Evolutionary conservation across 2,888 invertebrate species (phyloP).

Genomic region (Dolichomitus sp.): DNA sequence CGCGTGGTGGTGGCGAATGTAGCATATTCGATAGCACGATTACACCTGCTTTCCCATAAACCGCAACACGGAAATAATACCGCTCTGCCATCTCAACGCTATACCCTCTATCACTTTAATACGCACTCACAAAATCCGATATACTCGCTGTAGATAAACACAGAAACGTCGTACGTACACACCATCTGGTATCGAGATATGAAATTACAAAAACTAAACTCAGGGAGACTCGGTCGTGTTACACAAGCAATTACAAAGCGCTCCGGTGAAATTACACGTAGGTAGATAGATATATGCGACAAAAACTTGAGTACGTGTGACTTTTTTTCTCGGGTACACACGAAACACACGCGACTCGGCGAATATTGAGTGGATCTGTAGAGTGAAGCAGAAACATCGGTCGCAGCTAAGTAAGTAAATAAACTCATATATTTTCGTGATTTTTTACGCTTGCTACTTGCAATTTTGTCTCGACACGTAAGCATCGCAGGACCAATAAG

Average conservation of each 20-base stretch:
- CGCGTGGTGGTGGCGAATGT: not conserved
- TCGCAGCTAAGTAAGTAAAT: conserved; percentile 22
- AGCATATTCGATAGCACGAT: not conserved
- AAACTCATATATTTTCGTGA: not conserved
- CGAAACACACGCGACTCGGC: conserved; percentile 30
- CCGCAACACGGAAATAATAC: not conserved
- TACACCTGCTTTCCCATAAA: not conserved
- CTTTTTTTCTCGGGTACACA: conserved; percentile 50
- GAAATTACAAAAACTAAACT: conserved; percentile 3
- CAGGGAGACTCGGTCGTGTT: not conserved
- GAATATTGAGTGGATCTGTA: conserved; percentile 28
- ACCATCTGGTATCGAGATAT: conserved; percentile 27
- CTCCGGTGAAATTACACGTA: conserved; percentile 56
- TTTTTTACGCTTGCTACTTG: not conserved
- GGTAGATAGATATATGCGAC: conserved; percentile 36
- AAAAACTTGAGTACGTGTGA: conserved; percentile 64
- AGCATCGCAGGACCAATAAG: conserved; percentile 34
- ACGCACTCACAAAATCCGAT: not conserved
- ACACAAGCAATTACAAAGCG: conserved; percentile 49
- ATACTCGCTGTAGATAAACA: conserved; percentile 17
- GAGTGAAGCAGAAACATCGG: conserved; percentile 7
- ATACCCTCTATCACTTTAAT: not conserved
- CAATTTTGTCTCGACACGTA: conserved; percentile 19
- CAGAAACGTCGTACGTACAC: not conserved
- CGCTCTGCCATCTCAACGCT: not conserved